These are phyloP conservation scores for Tachina fera DNA, from an alignment of 2,888 invertebrate genomes.

Conservation along the genomic window DNA sequence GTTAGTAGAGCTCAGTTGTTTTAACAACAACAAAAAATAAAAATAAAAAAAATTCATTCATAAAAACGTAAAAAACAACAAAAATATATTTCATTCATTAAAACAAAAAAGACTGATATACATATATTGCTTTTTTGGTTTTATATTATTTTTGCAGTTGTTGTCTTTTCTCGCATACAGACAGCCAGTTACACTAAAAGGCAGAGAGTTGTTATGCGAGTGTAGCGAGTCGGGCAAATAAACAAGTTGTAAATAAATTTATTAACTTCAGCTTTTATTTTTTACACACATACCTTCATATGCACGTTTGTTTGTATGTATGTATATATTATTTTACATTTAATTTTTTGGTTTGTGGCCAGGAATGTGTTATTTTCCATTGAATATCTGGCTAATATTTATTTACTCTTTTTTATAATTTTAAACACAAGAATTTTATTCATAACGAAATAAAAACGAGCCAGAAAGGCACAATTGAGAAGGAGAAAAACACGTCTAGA, in stretches of 20 bases:
- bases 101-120: constrained; percentile 56
- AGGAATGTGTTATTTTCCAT: constrained; percentile 57
- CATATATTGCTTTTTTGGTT: constrained; percentile 51
- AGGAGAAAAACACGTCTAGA: constrained; percentile 64
- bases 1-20: constrained; percentile 53
- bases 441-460: constrained; percentile 29
- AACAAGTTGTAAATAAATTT: constrained; percentile 62
- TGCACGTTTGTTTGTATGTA: background rate
- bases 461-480: constrained; percentile 13
- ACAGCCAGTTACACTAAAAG: constrained; percentile 16
- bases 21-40: too few relatives aligned
- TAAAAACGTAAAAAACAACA: constrained; percentile 63
- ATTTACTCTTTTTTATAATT: constrained; percentile 37
- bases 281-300: background rate
- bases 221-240: constrained; percentile 11
- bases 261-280: constrained; percentile 46
- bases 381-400: constrained; percentile 60
- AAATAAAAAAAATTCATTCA: constrained; percentile 70
- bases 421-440: constrained; percentile 4
- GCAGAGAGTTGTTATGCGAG: constrained; percentile 11
- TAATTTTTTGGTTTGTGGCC: constrained; percentile 33
- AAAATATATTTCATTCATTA: constrained; percentile 68
- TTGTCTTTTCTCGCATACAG: constrained; percentile 31
- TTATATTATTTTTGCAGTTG: constrained; percentile 47
- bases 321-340: too few relatives aligned